Evolutionary conservation across 1,140 invertebrate genomes (phyloP).

Genomic region (Vanessa atalanta): DNA sequence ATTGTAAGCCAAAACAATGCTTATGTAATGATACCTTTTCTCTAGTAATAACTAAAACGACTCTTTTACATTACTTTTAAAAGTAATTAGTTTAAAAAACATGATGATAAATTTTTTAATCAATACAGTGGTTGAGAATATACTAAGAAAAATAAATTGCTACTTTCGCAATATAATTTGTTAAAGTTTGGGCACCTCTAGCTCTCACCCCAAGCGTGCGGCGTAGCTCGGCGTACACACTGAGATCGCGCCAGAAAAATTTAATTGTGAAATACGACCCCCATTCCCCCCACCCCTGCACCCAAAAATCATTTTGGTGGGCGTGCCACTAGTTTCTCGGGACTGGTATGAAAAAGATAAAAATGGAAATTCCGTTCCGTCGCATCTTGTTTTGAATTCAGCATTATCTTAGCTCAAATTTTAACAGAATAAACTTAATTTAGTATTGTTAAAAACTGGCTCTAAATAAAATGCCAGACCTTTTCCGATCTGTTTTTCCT

Average conservation of each 20-base stretch:
- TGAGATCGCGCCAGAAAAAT: slow-evolving; percentile 77
- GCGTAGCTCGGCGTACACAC: slow-evolving; percentile 67
- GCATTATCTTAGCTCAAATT: neutral
- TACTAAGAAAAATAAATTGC: neutral
- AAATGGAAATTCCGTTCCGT: slow-evolving; percentile 25
- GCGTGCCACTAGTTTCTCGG: slow-evolving; percentile 49
- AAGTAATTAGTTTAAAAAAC: too few relatives aligned
- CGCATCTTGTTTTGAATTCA: slow-evolving; percentile 3
- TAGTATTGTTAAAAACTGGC: too few relatives aligned
- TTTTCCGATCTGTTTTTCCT: too few relatives aligned
- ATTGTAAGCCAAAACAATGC: too few relatives aligned
- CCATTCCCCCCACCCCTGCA: slow-evolving; percentile 36
- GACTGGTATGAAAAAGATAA: slow-evolving; percentile 32
- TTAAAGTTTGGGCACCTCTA: slow-evolving; percentile 50
- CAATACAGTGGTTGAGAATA: neutral
- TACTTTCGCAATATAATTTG: neutral
- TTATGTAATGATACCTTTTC: too few relatives aligned
- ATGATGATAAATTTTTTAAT: neutral
- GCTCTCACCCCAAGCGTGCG: slow-evolving; percentile 59
- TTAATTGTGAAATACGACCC: slow-evolving; percentile 77
- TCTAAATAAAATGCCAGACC: too few relatives aligned
- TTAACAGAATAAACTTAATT: neutral
- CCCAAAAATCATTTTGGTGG: slow-evolving; percentile 54
- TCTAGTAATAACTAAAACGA: too few relatives aligned
- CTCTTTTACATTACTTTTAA: too few relatives aligned